Base-by-base conservation (phyloP, 1,140 invertebrate genomes). In the Drosophila pallidifrons region DNA sequence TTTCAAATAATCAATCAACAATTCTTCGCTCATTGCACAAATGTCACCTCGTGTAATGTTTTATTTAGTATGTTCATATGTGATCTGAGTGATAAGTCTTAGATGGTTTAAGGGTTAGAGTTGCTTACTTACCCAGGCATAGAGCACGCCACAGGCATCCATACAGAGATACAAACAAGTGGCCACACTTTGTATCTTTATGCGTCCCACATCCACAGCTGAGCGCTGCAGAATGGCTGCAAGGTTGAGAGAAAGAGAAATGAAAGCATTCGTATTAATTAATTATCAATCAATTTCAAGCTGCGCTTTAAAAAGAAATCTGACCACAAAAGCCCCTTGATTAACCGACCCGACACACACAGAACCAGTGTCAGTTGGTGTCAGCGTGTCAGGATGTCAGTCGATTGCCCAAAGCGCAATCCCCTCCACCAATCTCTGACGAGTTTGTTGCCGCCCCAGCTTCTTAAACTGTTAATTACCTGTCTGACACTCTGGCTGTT, bases 81-180 rank as follows among this genome's bases (percentile, higher is more conserved):
- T 38, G 35, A 6, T 38, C 35, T 38, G 15, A 20, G 3, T 49
- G 15, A 25, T 11, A 28, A 30, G 3, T n/a, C 16, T 2, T 52
- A 32, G 7, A 3, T 30, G 11, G 49, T 0, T 28, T 52, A 45
- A 0, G 30, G 55, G 55, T 25, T 25, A 25, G 20, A 25, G 61
- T 64, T 35, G 74, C 67, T 75, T 93, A 95, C 96, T 96, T 95
- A 97, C 96, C 95, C 96, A 96, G 92, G 96, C 96, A 94, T 97
- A 97, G 75, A 96, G 95, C 91, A 95, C 94, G 92, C 96, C 96
- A 92, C 96, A 97, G 74, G 95, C 94, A 93, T 97, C 96, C 96
- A 97, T 96, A 92, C 96, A 97, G 87, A 97, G 95, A 94, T 95
- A 97, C 89, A 96, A 94, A 92, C 96, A 97, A 71, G 96, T 96